phyloP scores from a whole-genome alignment of 2,797 vertebrate species.

The Galagoides demidoff region DNA sequence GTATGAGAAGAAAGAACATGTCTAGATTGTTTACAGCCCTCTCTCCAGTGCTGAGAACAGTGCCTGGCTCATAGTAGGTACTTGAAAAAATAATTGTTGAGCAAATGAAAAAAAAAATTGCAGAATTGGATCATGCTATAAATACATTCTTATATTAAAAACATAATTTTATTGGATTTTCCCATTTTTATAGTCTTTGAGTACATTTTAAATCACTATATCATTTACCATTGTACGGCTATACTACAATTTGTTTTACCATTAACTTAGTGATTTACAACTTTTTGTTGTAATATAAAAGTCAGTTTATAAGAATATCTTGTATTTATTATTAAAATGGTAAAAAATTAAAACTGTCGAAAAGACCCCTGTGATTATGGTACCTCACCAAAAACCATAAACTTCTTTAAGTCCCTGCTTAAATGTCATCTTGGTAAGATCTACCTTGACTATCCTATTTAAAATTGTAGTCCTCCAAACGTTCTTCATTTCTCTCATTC shows the following conservation, averaged over 20 bases:
- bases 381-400: background rate
- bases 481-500: constrained; percentile 2
- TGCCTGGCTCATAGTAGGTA: constrained; percentile 7
- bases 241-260: background rate
- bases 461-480: background rate
- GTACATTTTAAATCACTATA: background rate
- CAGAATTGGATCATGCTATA: background rate
- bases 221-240: background rate
- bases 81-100: constrained; percentile 38
- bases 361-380: background rate
- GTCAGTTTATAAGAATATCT: background rate
- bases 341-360: constrained; percentile 9
- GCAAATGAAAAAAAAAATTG: background rate
- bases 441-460: background rate
- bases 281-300: constrained; percentile 25
- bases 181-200: constrained; percentile 8
- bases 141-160: background rate
- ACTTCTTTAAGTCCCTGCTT: background rate
- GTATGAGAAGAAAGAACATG: constrained; percentile 24
- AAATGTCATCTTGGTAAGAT: background rate
- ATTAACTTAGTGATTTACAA: background rate
- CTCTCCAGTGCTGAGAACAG: background rate
- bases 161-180: constrained; percentile 52
- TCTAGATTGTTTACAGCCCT: background rate
- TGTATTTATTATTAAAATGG: constrained; percentile 26